Percentiles rank a stretch among this genome's conserved stretches.
Conservation (phyloP, 2,797 vertebrate genomes). For the Brotogeris chrysoptera region DNA sequence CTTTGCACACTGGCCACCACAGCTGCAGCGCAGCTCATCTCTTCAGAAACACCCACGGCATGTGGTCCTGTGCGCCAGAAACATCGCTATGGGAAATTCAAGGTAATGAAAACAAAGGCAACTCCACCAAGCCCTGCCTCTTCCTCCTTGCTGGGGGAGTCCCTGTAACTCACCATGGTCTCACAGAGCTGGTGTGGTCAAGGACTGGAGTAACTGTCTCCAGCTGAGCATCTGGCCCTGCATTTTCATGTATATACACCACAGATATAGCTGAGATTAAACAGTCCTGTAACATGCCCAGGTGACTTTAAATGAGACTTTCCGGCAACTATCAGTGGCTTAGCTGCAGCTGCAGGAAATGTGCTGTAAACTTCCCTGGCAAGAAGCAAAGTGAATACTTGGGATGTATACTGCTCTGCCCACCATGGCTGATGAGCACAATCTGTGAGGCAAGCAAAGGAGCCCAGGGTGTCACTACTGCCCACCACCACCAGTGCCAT, state of each 20-base stretch:
- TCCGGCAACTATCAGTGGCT: not conserved
- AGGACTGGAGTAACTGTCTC: not conserved
- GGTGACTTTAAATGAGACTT: not conserved
- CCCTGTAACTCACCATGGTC: not conserved
- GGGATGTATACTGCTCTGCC: not conserved
- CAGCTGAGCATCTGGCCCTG: not conserved
- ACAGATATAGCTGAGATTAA: not conserved
- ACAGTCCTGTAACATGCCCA: not conserved
- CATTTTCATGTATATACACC: not conserved
- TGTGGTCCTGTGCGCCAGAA: not conserved
- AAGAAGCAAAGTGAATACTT: not conserved
- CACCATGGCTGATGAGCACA: fast-evolving
- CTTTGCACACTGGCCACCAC: fast-evolving
- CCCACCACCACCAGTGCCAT: not conserved
- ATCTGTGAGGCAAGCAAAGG: not conserved
- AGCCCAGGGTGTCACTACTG: not conserved
- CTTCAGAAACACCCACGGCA: not conserved
- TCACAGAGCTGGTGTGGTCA: not conserved
- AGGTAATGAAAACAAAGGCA: not conserved
- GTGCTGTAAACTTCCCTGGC: not conserved
- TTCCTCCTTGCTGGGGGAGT: not conserved
- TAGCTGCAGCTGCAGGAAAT: not conserved
- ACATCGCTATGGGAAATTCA: fast-evolving
- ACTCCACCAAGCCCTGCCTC: not conserved
- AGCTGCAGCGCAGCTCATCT: not conserved